Percentiles rank a stretch among this genome's conserved stretches.
Conservation (phyloP, 2,113 vertebrate species). For the Apistogramma diplotaenia region DNA sequence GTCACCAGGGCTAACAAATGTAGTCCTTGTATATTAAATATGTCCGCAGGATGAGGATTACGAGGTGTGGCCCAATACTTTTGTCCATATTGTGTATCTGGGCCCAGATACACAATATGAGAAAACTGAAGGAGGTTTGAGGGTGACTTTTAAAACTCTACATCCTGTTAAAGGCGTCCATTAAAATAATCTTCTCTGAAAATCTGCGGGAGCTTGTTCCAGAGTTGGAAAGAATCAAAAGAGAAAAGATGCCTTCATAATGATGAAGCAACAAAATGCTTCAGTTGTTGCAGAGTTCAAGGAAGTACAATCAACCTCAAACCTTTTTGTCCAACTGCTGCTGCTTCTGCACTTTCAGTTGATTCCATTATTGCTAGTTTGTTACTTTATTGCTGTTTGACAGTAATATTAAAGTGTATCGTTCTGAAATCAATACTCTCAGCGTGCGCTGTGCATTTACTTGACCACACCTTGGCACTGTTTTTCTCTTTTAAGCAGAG, state of each 20-base stretch:
- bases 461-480: conserved; percentile 20
- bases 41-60: not conserved
- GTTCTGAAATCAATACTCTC: not conserved
- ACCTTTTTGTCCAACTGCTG: not conserved
- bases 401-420: not conserved
- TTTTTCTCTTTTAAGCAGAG: conserved; percentile 20
- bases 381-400: not conserved
- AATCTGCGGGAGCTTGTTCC: not conserved
- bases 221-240: not conserved
- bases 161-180: not conserved
- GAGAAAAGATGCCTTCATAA: not conserved
- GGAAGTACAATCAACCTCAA: not conserved
- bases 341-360: not conserved
- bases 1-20: too few relatives aligned
- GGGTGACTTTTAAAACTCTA: not conserved
- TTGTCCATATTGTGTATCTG: not conserved
- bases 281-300: not conserved
- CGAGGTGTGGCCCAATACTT: not conserved
- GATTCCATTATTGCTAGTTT: not conserved
- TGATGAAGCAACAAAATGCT: not conserved
- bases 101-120: too few relatives aligned
- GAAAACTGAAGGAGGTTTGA: not conserved
- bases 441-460: not conserved
- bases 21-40: too few relatives aligned
- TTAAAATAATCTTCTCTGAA: not conserved